phyloP scores from a whole-genome alignment of 64 coral and sea anemone genomes.

The Actinia tenebrosa region DNA sequence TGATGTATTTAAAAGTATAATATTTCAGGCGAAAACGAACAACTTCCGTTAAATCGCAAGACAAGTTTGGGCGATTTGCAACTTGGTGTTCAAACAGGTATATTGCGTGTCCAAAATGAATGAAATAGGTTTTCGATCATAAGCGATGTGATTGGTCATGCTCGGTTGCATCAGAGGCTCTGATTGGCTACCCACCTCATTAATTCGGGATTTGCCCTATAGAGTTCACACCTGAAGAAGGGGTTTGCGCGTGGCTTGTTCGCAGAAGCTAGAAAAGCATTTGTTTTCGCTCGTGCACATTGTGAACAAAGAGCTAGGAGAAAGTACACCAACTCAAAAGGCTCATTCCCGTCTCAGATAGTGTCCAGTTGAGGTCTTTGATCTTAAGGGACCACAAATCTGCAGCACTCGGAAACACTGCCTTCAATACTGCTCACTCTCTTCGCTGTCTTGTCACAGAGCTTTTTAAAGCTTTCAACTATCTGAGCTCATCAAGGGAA shows the following conservation, averaged over 20 bases:
- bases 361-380: constrained; percentile 24
- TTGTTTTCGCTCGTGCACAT: constrained; percentile 88
- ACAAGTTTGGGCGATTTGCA: constrained; percentile 18
- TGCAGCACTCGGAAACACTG: constrained; percentile 4
- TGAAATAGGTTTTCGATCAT: constrained; percentile 32
- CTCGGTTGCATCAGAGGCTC: constrained; percentile 17
- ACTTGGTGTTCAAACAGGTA: neutral
- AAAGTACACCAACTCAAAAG: constrained; percentile 12
- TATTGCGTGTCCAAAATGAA: constrained; percentile 37
- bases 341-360: constrained; percentile 12
- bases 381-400: constrained; percentile 9
- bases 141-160: constrained; percentile 83
- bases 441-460: neutral
- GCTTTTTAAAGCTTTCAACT: neutral
- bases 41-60: constrained; percentile 5
- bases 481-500: constrained; percentile 34
- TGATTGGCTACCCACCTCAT: constrained; percentile 69
- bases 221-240: constrained; percentile 73
- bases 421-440: neutral
- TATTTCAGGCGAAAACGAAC: neutral
- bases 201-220: constrained; percentile 64
- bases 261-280: constrained; percentile 76
- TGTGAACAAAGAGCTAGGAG: constrained; percentile 48
- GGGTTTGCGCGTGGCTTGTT: constrained; percentile 90
- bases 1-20: neutral